Percentiles rank a stretch among this genome's conserved stretches.
Conservation (phyloP, 2,888 invertebrate species). For the Acleris sparsana region DNA sequence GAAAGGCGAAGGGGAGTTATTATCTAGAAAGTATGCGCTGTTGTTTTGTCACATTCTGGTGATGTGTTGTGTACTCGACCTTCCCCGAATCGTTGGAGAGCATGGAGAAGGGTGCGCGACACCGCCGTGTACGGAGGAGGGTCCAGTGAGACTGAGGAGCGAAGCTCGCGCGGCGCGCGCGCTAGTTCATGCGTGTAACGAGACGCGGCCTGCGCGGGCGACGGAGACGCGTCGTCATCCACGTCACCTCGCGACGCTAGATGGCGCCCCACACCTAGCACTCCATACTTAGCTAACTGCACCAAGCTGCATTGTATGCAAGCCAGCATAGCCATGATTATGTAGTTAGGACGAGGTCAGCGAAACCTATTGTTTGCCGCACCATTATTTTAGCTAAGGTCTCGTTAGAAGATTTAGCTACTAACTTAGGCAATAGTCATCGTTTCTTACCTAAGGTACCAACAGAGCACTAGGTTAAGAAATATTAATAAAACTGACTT, state of each 20-base stretch:
- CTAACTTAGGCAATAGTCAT: neutral
- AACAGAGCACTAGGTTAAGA: no score
- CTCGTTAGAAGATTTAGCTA: neutral
- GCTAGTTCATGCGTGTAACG: conserved; percentile 50
- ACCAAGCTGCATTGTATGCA: conserved; percentile 29
- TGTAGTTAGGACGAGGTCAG: conserved; percentile 31
- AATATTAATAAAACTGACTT: no score
- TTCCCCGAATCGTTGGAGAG: conserved; percentile 59
- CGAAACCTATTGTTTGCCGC: conserved; percentile 27
- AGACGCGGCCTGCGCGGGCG: conserved; percentile 45
- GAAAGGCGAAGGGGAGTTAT: conserved; percentile 70
- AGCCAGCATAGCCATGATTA: conserved; percentile 21
- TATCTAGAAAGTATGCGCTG: conserved; percentile 53
- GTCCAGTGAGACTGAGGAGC: conserved; percentile 63
- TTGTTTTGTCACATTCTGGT: conserved; percentile 78
- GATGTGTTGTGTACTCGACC: conserved; percentile 67
- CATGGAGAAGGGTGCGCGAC: conserved; percentile 59
- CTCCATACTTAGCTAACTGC: conserved; percentile 14
- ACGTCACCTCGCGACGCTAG: conserved; percentile 44
- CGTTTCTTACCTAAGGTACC: neutral
- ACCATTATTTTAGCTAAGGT: neutral
- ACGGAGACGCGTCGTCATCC: conserved; percentile 37
- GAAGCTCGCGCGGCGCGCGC: conserved; percentile 47
- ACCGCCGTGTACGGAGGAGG: conserved; percentile 62
- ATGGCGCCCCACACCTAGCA: conserved; percentile 44